A percentile compares a stretch with the other conserved stretches of the same genome.
These are phyloP conservation scores for Myotis daubentonii DNA, from an alignment of 2,797 vertebrate genomes.

Conservation along the genomic window DNA sequence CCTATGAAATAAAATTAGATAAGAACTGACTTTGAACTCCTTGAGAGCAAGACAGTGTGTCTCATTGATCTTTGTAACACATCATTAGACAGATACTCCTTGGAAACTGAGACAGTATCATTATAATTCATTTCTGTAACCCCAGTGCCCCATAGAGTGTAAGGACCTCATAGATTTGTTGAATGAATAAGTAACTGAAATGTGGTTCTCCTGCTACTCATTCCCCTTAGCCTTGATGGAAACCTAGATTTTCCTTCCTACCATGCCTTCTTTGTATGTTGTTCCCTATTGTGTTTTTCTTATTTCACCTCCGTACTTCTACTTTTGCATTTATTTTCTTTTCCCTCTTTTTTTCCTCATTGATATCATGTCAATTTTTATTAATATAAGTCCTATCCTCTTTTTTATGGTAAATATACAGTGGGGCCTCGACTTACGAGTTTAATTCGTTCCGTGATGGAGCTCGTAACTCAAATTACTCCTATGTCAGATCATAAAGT, in stretches of 20 bases:
- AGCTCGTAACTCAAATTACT: too few species aligned
- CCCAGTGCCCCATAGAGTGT: neutral
- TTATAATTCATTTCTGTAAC: neutral
- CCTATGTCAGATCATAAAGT: too few species aligned
- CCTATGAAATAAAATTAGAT: neutral
- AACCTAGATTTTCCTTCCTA: neutral
- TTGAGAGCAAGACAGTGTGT: neutral
- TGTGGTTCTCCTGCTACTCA: neutral
- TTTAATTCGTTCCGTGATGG: too few species aligned
- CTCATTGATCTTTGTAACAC: neutral
- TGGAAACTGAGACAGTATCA: neutral
- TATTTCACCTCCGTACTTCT: neutral
- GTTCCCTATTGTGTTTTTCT: neutral
- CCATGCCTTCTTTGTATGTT: neutral
- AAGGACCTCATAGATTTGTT: neutral
- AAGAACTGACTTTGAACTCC: neutral
- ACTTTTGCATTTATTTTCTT: neutral
- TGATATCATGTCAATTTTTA: neutral
- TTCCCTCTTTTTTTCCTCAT: neutral
- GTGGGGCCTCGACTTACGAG: too few species aligned
- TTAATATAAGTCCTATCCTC: neutral
- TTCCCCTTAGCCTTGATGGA: neutral
- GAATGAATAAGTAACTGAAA: neutral
- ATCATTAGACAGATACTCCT: neutral
- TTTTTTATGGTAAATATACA: neutral